Conservation (phyloP, 2,888 invertebrate species). For the Metopia argyrocephala region DNA sequence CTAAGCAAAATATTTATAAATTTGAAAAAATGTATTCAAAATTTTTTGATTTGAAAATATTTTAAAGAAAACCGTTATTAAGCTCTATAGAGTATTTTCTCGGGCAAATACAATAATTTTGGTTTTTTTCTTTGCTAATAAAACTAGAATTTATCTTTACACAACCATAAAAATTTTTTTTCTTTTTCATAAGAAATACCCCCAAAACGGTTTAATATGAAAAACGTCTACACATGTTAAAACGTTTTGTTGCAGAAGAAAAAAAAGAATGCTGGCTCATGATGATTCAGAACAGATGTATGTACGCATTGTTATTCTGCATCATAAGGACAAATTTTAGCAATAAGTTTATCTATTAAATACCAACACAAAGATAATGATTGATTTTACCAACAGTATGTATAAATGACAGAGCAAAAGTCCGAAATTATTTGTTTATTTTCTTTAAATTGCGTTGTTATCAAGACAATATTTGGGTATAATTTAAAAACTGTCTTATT, state of each 20-base stretch:
- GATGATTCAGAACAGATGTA: slow-evolving; percentile 26
- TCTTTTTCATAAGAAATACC: too few species aligned
- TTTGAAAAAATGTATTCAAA: too few species aligned
- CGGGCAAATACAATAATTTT: too few species aligned
- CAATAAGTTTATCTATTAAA: slow-evolving; percentile 18
- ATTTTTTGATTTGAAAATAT: too few species aligned
- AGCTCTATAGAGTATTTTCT: too few species aligned
- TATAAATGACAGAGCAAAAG: slow-evolving; percentile 16
- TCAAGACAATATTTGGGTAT: not conserved
- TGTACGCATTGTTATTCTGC: not conserved
- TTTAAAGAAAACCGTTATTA: too few species aligned
- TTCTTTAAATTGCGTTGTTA: not conserved
- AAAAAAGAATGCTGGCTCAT: slow-evolving; percentile 46
- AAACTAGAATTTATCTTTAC: too few species aligned
- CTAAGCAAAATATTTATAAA: too few species aligned
- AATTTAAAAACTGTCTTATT: too few species aligned
- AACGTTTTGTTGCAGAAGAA: not conserved
- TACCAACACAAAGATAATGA: not conserved
- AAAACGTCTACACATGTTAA: slow-evolving; percentile 31
- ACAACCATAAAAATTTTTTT: too few species aligned
- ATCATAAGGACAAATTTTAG: slow-evolving; percentile 23
- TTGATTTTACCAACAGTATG: not conserved
- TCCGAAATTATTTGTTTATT: not conserved
- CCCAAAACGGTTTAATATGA: too few species aligned
- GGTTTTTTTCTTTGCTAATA: too few species aligned